phyloP scores from a whole-genome alignment of 2,888 invertebrate species.

The Cylloceria caligata region DNA sequence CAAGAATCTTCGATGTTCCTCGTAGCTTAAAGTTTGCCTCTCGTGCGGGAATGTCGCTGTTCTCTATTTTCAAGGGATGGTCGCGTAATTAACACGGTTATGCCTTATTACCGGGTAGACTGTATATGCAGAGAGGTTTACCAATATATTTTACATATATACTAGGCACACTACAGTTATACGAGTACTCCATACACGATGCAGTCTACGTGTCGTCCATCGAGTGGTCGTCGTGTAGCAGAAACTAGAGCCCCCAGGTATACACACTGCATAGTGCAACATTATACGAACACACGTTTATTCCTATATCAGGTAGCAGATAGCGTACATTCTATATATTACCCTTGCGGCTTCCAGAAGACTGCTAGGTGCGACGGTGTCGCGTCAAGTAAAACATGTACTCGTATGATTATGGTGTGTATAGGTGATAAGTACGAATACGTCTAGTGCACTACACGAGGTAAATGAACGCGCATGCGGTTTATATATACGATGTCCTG shows the following conservation, averaged over 20 bases:
- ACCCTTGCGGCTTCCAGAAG: conserved; percentile 36
- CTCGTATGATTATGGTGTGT: not conserved
- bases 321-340: conserved; percentile 17
- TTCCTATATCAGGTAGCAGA: not conserved
- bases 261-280: not conserved
- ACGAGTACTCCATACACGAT: not conserved
- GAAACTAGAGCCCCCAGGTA: conserved; percentile 6
- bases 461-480: not conserved
- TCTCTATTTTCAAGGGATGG: conserved; percentile 37
- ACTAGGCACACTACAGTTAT: conserved; percentile 2
- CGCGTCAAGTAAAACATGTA: conserved; percentile 15
- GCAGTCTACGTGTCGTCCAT: conserved; percentile 29
- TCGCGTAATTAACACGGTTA: conserved; percentile 54
- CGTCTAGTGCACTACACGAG: not conserved
- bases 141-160: conserved; percentile 4
- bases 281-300: conserved; percentile 18
- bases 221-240: conserved; percentile 34
- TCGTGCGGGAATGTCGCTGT: not conserved
- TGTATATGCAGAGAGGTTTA: not conserved
- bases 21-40: conserved; percentile 38
- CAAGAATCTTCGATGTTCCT: conserved; percentile 43
- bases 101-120: conserved; percentile 33
- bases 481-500: conserved; percentile 7
- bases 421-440: conserved; percentile 4
- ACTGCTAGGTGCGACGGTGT: conserved; percentile 17